These are phyloP conservation scores for Desmodus rotundus DNA, from an alignment of 2,113 vertebrate genomes.

Conservation along the genomic window DNA sequence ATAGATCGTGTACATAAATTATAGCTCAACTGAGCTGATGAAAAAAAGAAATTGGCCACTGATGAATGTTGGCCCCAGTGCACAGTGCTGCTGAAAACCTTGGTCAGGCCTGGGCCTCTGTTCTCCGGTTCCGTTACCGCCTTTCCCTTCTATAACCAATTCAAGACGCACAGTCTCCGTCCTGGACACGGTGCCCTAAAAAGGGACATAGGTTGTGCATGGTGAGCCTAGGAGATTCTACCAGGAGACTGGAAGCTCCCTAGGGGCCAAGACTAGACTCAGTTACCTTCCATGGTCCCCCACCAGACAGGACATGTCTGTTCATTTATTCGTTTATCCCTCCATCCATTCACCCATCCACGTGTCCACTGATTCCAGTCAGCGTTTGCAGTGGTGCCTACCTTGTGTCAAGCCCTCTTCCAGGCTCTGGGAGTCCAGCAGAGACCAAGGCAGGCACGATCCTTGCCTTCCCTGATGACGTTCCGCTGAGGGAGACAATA, in stretches of 20 bases:
- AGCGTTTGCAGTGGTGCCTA: background rate
- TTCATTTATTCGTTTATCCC: background rate
- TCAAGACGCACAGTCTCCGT: too few relatives aligned
- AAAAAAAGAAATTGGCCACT: background rate
- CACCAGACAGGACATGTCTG: background rate
- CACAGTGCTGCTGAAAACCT: background rate
- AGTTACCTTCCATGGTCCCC: background rate
- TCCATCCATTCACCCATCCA: background rate
- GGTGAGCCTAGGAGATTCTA: background rate
- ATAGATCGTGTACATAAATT: background rate
- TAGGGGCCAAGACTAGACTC: background rate
- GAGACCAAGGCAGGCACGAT: background rate
- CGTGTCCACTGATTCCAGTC: background rate
- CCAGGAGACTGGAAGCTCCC: background rate
- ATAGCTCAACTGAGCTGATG: background rate
- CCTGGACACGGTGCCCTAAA: background rate
- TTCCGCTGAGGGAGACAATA: background rate
- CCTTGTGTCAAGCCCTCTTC: background rate
- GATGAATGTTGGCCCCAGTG: background rate
- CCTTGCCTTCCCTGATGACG: background rate
- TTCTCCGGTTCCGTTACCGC: background rate
- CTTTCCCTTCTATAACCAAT: background rate
- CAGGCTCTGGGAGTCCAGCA: background rate
- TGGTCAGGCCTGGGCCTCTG: background rate
- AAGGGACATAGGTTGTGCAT: fast-evolving